Conservation (phyloP, 2,113 vertebrate genomes). For the Heloderma charlesbogerti region DNA sequence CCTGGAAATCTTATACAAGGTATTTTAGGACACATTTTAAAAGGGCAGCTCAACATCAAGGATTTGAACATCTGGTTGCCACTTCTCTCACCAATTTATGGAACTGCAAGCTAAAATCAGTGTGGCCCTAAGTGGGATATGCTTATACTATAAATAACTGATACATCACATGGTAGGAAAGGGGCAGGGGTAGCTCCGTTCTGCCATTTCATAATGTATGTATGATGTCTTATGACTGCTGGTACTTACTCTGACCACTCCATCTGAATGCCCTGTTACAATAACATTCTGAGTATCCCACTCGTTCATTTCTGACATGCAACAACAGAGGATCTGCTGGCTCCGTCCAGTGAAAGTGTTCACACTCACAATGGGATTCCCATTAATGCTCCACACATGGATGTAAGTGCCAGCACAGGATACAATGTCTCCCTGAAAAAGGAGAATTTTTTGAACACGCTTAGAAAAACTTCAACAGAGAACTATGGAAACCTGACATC, state of each 20-base stretch:
- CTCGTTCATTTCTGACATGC: conserved; percentile 97
- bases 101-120: neutral
- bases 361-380: conserved; percentile 92
- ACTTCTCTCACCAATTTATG: neutral
- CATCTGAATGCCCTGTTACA: conserved; percentile 95
- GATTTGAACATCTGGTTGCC: neutral
- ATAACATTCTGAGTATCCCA: conserved; percentile 99
- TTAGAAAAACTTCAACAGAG: neutral
- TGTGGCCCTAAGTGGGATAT: neutral
- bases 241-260: conserved; percentile 90
- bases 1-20: neutral
- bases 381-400: conserved; percentile 98
- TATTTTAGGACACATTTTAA: neutral
- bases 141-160: neutral
- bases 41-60: neutral
- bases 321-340: conserved; percentile 96
- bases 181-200: neutral
- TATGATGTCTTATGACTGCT: rapidly evolving
- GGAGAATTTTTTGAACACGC: neutral
- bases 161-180: neutral
- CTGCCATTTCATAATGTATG: neutral
- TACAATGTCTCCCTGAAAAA: conserved; percentile 91
- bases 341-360: conserved; percentile 97
- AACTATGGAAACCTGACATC: neutral
- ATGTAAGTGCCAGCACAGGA: conserved; percentile 95